Evolutionary conservation across 1,140 invertebrate genomes (phyloP).

Genomic region (Tetraneura akinire): DNA sequence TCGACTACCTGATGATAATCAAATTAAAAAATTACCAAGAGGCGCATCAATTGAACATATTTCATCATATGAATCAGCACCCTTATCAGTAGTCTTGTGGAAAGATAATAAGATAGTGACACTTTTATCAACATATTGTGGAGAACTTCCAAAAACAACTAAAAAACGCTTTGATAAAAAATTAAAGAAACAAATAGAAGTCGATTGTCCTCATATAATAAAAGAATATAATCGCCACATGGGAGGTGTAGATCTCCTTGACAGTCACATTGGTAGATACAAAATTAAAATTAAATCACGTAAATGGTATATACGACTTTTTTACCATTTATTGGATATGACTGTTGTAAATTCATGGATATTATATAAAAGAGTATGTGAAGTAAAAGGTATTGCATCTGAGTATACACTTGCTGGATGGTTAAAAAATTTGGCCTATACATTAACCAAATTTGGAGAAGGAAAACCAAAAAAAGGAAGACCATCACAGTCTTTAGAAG

Average conservation of each 20-base stretch:
- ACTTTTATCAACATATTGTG: conserved; percentile 6
- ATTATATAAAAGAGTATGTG: conserved; percentile 54
- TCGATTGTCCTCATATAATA: conserved; percentile 54
- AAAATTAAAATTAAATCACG: conserved; percentile 57
- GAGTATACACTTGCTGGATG: neutral
- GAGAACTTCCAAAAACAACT: neutral
- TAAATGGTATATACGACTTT: conserved; percentile 57
- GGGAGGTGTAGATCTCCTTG: conserved; percentile 57
- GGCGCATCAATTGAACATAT: conserved; percentile 22
- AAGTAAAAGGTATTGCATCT: neutral
- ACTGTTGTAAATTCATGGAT: conserved; percentile 56
- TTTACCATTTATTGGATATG: conserved; percentile 57
- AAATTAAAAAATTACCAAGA: conserved; percentile 21
- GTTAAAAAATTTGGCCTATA: neutral
- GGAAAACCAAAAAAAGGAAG: neutral
- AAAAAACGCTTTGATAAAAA: conserved; percentile 23
- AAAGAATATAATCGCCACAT: conserved; percentile 55
- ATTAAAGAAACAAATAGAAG: neutral
- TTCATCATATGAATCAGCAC: neutral
- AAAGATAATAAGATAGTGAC: conserved; percentile 32
- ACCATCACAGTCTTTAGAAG: neutral
- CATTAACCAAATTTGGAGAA: neutral
- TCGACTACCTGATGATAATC: conserved; percentile 10
- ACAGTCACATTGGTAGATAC: conserved; percentile 55
- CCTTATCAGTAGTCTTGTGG: neutral